Evolutionary conservation across 1,140 invertebrate species (phyloP), one percentile per base, ranked within the genome.

Genomic region (Triops cancriformis): DNA sequence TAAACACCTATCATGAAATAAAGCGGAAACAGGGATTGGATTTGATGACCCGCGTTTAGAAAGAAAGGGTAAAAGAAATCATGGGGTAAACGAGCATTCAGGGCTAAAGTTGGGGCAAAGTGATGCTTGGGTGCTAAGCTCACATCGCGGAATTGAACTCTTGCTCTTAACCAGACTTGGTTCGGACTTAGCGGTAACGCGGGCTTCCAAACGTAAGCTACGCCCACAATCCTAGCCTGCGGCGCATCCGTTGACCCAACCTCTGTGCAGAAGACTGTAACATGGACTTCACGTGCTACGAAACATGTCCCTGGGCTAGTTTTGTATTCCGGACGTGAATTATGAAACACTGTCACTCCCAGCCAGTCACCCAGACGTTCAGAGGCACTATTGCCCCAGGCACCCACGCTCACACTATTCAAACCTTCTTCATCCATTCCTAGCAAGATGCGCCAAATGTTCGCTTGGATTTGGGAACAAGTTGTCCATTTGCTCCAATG

Each of bases 41-140:
- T 43, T 11, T 18, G 10, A 28, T 51, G 51, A 42, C 73, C 72
- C 26, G 79, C 78, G 45, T 80, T 77, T 26, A 81, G 79, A 26
- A 82, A 77, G 82, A 92, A 91, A 37, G 91, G 91, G 83, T 91
- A 91, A 82, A 91, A 91, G 82, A 91, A 92, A 82, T 91, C 90
- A 76, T 87, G 85, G 2, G 90, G 90, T 12, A 91, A 84, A 90
- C 85, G 78, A n/a, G 64, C 41, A 72, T 41, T 18, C 31, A 43
- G 23, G 73, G 77, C 41, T 4, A 64, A 64, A 73, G 77, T n/a
- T 43, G 77, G 26, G 26, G 77, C 26, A 74, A 73, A 73, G 73
- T 43, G 26, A 73, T 12, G 14, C 23, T 43, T 12, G 6, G 74
- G 45, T 1, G 51, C 14, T 12, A 23, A 41, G 6, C 37, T 31